Evolutionary conservation across 1,140 invertebrate genomes (phyloP).

Genomic region (Homarus americanus): DNA sequence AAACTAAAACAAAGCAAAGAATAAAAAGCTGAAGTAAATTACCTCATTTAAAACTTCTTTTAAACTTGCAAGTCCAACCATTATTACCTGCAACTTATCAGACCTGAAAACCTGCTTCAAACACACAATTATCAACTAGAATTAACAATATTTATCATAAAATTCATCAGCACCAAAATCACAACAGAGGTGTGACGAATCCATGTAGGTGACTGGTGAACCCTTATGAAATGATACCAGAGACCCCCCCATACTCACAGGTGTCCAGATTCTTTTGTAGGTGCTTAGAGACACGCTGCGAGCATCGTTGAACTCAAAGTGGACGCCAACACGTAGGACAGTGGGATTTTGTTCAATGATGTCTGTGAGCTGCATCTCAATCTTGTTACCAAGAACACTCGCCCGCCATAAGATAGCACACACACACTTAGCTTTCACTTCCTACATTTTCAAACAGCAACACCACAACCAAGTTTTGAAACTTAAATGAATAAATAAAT

Average conservation of each 20-base stretch:
- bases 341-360: constrained; percentile 95
- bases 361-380: constrained; percentile 98
- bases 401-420: constrained; percentile 87
- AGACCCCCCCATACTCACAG: constrained; percentile 85
- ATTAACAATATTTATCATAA: neutral
- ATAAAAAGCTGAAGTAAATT: neutral
- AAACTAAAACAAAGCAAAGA: constrained; percentile 1
- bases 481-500: too few species aligned
- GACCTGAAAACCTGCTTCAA: constrained; percentile 38
- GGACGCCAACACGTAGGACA: constrained; percentile 92
- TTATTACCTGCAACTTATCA: neutral
- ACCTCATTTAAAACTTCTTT: neutral
- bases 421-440: neutral
- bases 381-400: constrained; percentile 96
- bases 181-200: neutral
- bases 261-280: constrained; percentile 97
- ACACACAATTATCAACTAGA: neutral
- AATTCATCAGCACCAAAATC: neutral
- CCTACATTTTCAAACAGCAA: neutral
- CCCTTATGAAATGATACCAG: constrained; percentile 15
- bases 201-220: neutral
- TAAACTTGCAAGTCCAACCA: neutral
- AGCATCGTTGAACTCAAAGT: constrained; percentile 97
- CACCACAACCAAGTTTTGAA: too few species aligned
- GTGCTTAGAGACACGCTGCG: constrained; percentile 94